A percentile compares a stretch with the other conserved stretches of the same genome.
phyloP scores from a whole-genome alignment of 2,888 invertebrate species.

The Diarsia rubi region DNA sequence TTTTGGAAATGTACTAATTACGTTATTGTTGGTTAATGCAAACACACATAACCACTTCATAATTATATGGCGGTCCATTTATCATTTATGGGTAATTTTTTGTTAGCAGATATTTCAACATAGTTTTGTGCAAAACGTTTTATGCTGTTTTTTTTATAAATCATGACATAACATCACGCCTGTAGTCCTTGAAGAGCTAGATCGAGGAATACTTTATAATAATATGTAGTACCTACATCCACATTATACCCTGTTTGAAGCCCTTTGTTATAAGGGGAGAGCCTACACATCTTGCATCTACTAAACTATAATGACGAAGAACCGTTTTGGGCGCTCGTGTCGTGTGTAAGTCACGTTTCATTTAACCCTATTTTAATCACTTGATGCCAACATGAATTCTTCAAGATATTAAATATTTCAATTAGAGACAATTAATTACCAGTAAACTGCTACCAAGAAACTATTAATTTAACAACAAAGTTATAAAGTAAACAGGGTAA shows the following conservation, averaged over 20 bases:
- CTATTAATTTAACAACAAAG: neutral
- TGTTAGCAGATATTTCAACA: neutral
- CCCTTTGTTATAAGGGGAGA: neutral
- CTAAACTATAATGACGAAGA: neutral
- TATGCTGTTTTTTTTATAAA: too few relatives aligned
- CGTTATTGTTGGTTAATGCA: neutral
- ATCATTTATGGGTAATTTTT: neutral
- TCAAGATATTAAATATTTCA: neutral
- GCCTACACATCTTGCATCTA: neutral
- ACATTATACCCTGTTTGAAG: neutral
- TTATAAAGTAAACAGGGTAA: too few relatives aligned
- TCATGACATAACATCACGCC: neutral
- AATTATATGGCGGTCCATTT: neutral
- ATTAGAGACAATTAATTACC: neutral
- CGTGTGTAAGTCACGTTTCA: conserved; percentile 16
- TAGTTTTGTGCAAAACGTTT: too few relatives aligned
- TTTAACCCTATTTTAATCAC: neutral
- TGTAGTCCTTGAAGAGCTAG: neutral
- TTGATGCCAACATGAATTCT: neutral
- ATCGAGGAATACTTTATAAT: neutral
- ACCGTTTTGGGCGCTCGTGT: conserved; percentile 2
- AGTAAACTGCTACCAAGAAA: neutral
- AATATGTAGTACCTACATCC: neutral
- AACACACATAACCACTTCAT: neutral
- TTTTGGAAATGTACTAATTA: neutral